These are phyloP conservation scores for Xyrichtys novacula DNA, from an alignment of 2,797 vertebrate species.

Conservation along the genomic window DNA sequence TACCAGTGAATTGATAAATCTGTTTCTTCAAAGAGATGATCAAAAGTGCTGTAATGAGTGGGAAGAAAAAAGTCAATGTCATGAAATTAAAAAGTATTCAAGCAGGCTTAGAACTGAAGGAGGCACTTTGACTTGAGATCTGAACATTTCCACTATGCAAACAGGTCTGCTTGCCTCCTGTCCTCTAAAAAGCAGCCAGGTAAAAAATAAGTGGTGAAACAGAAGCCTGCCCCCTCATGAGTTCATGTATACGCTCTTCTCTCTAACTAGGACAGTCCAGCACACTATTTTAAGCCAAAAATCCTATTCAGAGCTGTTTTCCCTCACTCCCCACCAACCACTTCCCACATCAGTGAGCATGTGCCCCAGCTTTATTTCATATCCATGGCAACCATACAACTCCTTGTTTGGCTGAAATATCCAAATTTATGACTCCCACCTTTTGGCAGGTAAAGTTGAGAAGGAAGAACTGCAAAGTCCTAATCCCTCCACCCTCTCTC, in stretches of 20 bases:
- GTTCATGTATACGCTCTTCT: neutral
- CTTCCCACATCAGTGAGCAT: conserved; percentile 42
- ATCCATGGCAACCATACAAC: conserved; percentile 67
- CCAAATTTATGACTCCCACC: conserved; percentile 34
- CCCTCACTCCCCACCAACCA: conserved; percentile 36
- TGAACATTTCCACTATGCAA: neutral
- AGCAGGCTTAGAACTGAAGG: neutral
- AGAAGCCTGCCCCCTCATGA: neutral
- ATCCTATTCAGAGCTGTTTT: conserved; percentile 34
- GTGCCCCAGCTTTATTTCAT: conserved; percentile 39
- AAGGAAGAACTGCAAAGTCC: neutral
- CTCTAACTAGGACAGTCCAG: conserved; percentile 27
- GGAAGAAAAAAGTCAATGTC: no score
- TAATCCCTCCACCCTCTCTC: conserved; percentile 29
- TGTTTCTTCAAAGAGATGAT: no score
- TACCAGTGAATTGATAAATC: neutral
- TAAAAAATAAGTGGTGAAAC: conserved; percentile 10
- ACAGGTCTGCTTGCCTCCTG: neutral
- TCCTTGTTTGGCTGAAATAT: conserved; percentile 27
- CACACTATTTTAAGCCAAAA: conserved; percentile 47
- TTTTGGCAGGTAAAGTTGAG: conserved; percentile 54
- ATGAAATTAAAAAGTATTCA: neutral
- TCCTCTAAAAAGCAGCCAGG: conserved; percentile 9
- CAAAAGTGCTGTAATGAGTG: no score
- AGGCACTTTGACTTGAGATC: neutral